Percentiles rank a stretch among this genome's conserved stretches.
phyloP scores from a whole-genome alignment of 1,140 invertebrate species.

The Tetramorium alpestre region DNA sequence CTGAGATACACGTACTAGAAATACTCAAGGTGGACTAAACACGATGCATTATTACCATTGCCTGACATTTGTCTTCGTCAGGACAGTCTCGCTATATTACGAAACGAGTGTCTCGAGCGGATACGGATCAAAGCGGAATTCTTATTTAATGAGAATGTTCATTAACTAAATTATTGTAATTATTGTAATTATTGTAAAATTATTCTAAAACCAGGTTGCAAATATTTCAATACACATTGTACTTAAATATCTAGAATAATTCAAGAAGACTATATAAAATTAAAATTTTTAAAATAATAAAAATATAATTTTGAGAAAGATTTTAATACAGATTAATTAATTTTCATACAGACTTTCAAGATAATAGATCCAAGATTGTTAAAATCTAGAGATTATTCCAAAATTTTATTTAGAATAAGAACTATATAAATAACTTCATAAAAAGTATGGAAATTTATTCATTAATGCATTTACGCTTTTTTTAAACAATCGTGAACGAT shows the following conservation, averaged over 20 bases:
- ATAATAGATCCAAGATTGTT: not conserved
- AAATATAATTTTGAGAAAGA: not conserved
- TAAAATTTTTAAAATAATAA: not conserved
- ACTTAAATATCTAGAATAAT: not conserved
- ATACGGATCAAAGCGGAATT: not conserved
- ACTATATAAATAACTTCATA: not conserved
- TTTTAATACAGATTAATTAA: too few relatives aligned
- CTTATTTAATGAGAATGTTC: not conserved
- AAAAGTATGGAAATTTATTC: not conserved
- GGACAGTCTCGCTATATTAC: conserved; percentile 9
- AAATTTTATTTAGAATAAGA: not conserved
- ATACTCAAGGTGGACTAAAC: conserved; percentile 25
- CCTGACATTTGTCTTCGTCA: conserved; percentile 66
- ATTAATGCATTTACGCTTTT: not conserved
- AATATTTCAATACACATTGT: not conserved
- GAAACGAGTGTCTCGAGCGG: not conserved
- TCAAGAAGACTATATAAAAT: not conserved
- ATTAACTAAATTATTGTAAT: not conserved
- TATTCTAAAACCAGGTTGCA: not conserved
- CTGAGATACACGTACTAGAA: conserved; percentile 38
- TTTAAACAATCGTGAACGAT: not conserved
- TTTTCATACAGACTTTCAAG: not conserved
- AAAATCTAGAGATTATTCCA: not conserved
- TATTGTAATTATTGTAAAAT: not conserved
- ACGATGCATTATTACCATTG: conserved; percentile 58